These are phyloP conservation scores for Cotesia vestalis DNA, from an alignment of 1,140 invertebrate species.

Conservation along the genomic window DNA sequence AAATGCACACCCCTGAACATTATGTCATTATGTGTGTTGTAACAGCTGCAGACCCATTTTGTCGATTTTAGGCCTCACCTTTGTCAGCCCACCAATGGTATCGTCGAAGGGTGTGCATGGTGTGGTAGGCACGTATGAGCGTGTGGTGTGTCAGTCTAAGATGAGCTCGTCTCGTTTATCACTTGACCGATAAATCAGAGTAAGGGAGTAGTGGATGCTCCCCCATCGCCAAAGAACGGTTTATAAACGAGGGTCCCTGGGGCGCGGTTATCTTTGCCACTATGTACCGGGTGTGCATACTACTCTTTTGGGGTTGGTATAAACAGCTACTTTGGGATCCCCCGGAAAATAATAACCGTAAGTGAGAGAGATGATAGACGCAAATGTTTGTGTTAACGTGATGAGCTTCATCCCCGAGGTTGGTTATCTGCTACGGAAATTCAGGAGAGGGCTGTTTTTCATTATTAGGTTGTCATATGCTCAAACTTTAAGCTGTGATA, in stretches of 20 bases:
- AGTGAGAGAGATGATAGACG: slow-evolving; percentile 32
- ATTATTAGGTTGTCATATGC: slow-evolving; percentile 1
- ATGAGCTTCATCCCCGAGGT: slow-evolving; percentile 25
- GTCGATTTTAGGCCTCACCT: too few relatives aligned
- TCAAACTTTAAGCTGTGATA: neutral
- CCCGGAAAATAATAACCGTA: neutral
- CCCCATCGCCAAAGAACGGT: slow-evolving; percentile 63
- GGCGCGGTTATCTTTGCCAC: slow-evolving; percentile 62
- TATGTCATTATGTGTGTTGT: too few relatives aligned
- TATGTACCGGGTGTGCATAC: slow-evolving; percentile 60
- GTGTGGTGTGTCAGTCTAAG: slow-evolving; percentile 39
- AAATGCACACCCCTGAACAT: too few relatives aligned
- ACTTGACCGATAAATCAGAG: slow-evolving; percentile 63
- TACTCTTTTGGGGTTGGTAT: slow-evolving; percentile 49
- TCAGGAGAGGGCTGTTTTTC: slow-evolving; percentile 48
- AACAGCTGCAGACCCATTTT: too few relatives aligned
- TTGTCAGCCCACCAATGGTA: slow-evolving; percentile 29
- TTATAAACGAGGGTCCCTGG: slow-evolving; percentile 55
- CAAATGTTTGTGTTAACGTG: slow-evolving; percentile 53
- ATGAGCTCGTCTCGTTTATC: slow-evolving; percentile 60
- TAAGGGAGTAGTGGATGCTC: slow-evolving; percentile 60
- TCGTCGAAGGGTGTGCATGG: neutral
- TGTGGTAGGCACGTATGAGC: too few relatives aligned
- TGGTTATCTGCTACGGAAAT: slow-evolving; percentile 23
- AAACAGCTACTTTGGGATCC: too few relatives aligned